These are phyloP conservation scores for Miniopterus natalensis DNA, from an alignment of 2,113 vertebrate genomes.

Conservation along the genomic window DNA sequence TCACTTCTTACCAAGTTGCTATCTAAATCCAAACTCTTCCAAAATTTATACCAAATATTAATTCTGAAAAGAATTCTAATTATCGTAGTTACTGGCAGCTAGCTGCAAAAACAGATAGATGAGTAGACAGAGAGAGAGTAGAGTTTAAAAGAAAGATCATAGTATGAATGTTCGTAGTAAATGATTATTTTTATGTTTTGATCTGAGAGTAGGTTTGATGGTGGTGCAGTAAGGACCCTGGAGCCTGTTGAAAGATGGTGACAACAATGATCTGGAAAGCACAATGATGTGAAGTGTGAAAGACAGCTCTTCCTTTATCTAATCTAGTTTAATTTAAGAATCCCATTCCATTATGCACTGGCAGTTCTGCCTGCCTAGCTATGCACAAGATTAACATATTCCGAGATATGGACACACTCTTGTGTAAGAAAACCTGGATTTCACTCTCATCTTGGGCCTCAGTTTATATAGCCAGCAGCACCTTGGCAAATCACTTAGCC, in stretches of 20 bases:
- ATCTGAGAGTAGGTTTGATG: neutral
- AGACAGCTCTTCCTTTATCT: neutral
- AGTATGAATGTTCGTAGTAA: neutral
- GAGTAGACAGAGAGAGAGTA: no score
- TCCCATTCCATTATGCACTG: neutral
- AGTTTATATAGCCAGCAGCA: neutral
- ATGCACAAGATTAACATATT: neutral
- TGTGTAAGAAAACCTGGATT: neutral
- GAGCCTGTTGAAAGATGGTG: neutral
- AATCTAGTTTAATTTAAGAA: neutral
- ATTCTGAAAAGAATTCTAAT: neutral
- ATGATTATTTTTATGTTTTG: neutral
- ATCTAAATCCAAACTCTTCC: neutral
- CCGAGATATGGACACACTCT: neutral
- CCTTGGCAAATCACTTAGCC: neutral
- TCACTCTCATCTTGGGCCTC: neutral
- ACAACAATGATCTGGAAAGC: neutral
- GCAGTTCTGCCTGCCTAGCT: neutral
- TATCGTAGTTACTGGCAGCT: neutral
- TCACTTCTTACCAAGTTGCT: neutral
- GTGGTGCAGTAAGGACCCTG: neutral
- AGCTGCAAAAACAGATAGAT: neutral
- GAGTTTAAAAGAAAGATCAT: neutral
- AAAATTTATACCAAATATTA: slow-evolving; percentile 2
- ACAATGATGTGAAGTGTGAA: neutral